Base-by-base conservation (phyloP, 2,113 vertebrate genomes). In the Pelobates fuscus region DNA sequence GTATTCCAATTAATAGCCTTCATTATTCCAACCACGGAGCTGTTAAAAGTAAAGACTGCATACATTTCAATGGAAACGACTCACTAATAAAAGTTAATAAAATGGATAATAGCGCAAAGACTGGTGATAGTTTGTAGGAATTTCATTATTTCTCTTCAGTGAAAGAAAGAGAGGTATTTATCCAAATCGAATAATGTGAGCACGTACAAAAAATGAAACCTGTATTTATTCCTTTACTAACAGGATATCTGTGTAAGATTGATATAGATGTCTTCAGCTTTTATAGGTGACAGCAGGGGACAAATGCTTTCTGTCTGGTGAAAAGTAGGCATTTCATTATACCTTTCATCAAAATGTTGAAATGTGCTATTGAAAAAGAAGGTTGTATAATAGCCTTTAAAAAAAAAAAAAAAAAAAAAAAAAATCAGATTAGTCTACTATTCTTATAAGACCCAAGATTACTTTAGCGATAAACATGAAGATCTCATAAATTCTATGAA, bases 401-500 rank as follows among this genome's bases (percentile, higher is more conserved):
- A 79, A 43, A 54, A 55, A 66, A 20, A 12, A 64, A 60, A 12
- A 64, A 60, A 26, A 67, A 59, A 6, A 6, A 6, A 49, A 54
- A 61, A 71, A 18, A 15, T 70, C 68, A 43, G 21, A 32, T 29
- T 68, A 59, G 29, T 43, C 29, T 64, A 21, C 65, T 78, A 62
- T 66, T 37, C 32, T 63, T 27, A 59, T 30, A 29, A 58, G 37
- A 23, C 76, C 46, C 49, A 61, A 70, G 37, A n/a, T 67, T 85
- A 81, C 78, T 30, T 54, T 23, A 29, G 71, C 29, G 70, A 58
- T 64, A 77, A 65, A 71, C 65, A 68, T 68, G 20, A 32, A 82
- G 80, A 67, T 68, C 71, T 77, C 57, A 24, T 77, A 84, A 15
- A 68, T 80, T 77, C 78, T 70, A 69, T 55, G 37, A 20, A 25